These are phyloP conservation scores for Tetragonisca angustula DNA, from an alignment of 2,888 invertebrate species.

Conservation along the genomic window DNA sequence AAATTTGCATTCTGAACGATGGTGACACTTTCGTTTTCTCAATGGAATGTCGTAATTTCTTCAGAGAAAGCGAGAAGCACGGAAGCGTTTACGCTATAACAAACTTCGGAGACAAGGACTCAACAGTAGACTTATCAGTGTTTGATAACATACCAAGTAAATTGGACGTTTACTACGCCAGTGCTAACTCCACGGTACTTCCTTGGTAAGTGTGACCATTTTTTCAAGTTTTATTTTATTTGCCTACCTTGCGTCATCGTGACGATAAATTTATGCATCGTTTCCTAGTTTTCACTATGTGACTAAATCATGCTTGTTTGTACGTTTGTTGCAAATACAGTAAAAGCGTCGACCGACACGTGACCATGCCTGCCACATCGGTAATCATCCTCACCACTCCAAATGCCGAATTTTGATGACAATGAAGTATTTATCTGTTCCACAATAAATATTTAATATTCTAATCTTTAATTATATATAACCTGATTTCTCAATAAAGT, in stretches of 20 bases:
- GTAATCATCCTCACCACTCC: constrained; percentile 10
- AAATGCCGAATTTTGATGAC: no score
- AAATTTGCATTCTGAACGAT: neutral
- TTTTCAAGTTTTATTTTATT: neutral
- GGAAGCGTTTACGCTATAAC: constrained; percentile 84
- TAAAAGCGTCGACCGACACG: neutral
- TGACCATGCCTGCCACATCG: constrained; percentile 42
- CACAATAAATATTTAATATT: no score
- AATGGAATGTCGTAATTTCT: constrained; percentile 25
- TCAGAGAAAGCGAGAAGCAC: constrained; percentile 81
- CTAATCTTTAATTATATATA: no score
- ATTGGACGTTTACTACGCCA: constrained; percentile 85
- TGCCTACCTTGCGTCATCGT: neutral
- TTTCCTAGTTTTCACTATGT: neutral
- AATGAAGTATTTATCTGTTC: no score
- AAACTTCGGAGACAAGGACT: constrained; percentile 86
- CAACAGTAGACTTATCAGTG: constrained; percentile 85
- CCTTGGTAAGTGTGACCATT: constrained; percentile 59
- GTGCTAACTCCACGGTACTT: constrained; percentile 61
- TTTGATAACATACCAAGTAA: constrained; percentile 84
- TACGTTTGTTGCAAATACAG: constrained; percentile 3
- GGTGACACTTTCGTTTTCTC: no score
- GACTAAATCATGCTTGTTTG: no score
- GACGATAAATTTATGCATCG: neutral
- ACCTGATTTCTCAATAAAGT: no score